phyloP scores from a whole-genome alignment of 2,888 invertebrate species.

The Pecten maximus region DNA sequence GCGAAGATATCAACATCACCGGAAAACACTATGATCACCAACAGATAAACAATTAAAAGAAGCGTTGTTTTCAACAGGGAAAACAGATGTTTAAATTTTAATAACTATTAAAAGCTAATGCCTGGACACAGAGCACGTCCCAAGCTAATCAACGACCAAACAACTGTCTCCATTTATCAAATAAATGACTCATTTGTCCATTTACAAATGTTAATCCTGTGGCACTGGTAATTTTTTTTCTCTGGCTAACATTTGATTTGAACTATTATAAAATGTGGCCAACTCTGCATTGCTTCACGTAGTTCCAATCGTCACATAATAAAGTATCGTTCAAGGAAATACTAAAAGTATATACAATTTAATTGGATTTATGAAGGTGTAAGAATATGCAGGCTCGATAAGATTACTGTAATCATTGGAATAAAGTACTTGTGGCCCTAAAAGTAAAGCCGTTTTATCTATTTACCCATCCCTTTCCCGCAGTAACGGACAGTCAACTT shows the following conservation, averaged over 20 bases:
- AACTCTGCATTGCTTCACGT: neutral
- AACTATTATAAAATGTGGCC: neutral
- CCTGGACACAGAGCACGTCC: neutral
- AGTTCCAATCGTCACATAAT: neutral
- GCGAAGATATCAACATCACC: neutral
- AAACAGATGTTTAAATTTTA: neutral
- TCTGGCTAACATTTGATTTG: neutral
- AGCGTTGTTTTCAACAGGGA: neutral
- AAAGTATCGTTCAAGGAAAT: neutral
- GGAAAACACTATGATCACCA: neutral
- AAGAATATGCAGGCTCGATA: neutral
- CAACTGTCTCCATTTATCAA: neutral
- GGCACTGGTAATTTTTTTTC: neutral
- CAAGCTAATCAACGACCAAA: neutral
- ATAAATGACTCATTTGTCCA: neutral
- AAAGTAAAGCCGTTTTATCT: neutral
- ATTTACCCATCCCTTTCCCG: neutral
- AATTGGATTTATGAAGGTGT: neutral
- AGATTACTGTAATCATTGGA: neutral
- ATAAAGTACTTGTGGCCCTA: neutral
- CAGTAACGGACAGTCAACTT: neutral
- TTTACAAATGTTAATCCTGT: neutral
- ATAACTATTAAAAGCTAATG: neutral
- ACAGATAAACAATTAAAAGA: neutral
- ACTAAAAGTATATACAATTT: neutral